A percentile compares a stretch with the other conserved stretches of the same genome.
These are phyloP conservation scores for Automeris io DNA, from an alignment of 2,888 invertebrate species.

Conservation along the genomic window DNA sequence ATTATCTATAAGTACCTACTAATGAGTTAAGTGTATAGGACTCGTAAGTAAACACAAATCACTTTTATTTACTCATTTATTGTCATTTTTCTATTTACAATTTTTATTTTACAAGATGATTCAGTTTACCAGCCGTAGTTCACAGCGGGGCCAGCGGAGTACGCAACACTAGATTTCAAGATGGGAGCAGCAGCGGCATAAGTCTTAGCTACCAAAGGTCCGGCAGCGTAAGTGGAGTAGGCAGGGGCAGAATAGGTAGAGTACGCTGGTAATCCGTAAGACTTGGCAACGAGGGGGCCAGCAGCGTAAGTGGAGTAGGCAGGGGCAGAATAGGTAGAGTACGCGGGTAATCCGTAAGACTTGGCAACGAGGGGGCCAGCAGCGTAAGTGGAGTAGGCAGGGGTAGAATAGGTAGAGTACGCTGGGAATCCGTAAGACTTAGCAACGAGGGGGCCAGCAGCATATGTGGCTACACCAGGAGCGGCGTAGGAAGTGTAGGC, in stretches of 20 bases:
- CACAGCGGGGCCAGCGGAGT: slow-evolving; percentile 78
- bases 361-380: slow-evolving; percentile 22
- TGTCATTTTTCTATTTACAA: slow-evolving; percentile 45
- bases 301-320: slow-evolving; percentile 27
- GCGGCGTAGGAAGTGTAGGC: slow-evolving; percentile 65
- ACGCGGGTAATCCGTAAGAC: slow-evolving; percentile 23
- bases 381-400: slow-evolving; percentile 38
- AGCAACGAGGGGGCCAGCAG: too few species aligned
- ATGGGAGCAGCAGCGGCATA: slow-evolving; percentile 51
- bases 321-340: slow-evolving; percentile 23
- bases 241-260: slow-evolving; percentile 69
- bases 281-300: slow-evolving; percentile 43
- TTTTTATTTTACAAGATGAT: slow-evolving; percentile 26
- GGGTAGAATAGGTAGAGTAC: slow-evolving; percentile 44
- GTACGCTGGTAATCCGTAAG: slow-evolving; percentile 35
- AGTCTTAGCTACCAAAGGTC: slow-evolving; percentile 29
- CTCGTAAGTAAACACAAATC: slow-evolving; percentile 12
- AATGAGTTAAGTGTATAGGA: too few species aligned
- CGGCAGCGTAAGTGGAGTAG: slow-evolving; percentile 28
- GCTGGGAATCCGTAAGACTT: too few species aligned
- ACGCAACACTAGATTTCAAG: slow-evolving; percentile 61
- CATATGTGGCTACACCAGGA: slow-evolving; percentile 24
- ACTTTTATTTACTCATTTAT: slow-evolving; percentile 37
- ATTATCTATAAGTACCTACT: too few species aligned
- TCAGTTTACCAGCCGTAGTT: slow-evolving; percentile 80